Base-by-base conservation (phyloP, 1,140 invertebrate genomes). In the Hestina assimilis region DNA sequence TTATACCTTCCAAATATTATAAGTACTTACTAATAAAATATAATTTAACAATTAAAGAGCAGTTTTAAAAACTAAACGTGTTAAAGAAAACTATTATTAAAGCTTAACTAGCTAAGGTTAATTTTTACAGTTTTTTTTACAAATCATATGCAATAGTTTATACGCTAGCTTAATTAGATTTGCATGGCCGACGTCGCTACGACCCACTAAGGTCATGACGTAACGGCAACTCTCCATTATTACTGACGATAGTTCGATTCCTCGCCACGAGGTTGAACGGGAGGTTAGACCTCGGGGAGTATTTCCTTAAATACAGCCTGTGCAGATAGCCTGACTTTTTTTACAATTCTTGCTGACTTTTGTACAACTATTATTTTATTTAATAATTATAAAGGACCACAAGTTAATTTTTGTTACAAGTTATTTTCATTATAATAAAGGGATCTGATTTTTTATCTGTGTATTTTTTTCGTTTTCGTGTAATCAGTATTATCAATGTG, bases 151-250 rank as follows among this genome's bases (percentile, higher is more conserved):
- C 26, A 0, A 42, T 11, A 42, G 15, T 52, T 38, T 38, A 38
- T 29, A 52, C 11, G 50, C 35, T 11, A 35, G 17, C 28, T 21
- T 45, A 45, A 51, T 51, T 58, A 41, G 45, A 26, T 57, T 57
- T 74, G 71, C 69, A 68, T 66, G 68, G 58, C 42, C 66, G 63
- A 80, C 83, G 81, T 84, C 81, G 83, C 69, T 63, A 57, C 61
- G 64, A 63, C 68, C 58, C 66, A 75, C 67, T 80, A 83, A 86
- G 83, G 83, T 78, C 81, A 70, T 82, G 83, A 83, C 81, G 83
- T 87, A 77, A 79, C 66, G 66, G 65, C 73, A 68, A 75, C 69
- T 69, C 70, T 75, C 70, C 72, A 69, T 75, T 74, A 65, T 64
- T 69, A 75, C 62, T 66, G 73, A 69, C 71, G 71, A 83, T 82